A percentile compares a stretch with the other conserved stretches of the same genome.
These are phyloP conservation scores for Diabrotica virgifera DNA, from an alignment of 1,140 invertebrate species.

Conservation along the genomic window DNA sequence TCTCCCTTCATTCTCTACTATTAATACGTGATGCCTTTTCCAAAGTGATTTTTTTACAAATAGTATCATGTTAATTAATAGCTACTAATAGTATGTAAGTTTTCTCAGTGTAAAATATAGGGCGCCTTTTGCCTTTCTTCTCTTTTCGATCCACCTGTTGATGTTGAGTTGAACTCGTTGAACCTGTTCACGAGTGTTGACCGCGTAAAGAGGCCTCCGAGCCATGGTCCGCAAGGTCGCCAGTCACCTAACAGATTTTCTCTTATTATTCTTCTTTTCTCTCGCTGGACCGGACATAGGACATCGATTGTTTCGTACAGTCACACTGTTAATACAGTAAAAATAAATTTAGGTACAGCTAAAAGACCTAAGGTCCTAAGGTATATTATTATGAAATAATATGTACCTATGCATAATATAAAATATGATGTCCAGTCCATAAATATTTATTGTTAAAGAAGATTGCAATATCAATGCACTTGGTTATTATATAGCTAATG, in stretches of 20 bases:
- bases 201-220: constrained; percentile 1
- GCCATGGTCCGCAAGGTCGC: constrained; percentile 1
- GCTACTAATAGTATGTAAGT: neutral
- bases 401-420: too few relatives aligned
- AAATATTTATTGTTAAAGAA: too few relatives aligned
- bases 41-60: too few relatives aligned
- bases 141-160: neutral
- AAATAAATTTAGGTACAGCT: too few relatives aligned
- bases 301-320: neutral
- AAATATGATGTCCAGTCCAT: too few relatives aligned
- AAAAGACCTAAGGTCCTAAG: too few relatives aligned
- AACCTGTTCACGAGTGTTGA: constrained; percentile 1
- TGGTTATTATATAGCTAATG: too few relatives aligned
- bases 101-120: neutral
- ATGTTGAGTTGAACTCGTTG: constrained; percentile 2
- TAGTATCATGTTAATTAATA: too few relatives aligned
- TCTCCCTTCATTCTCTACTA: too few relatives aligned
- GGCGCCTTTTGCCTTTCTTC: neutral
- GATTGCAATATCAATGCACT: too few relatives aligned
- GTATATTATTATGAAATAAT: too few relatives aligned
- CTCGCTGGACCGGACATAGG: neutral
- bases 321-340: neutral
- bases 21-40: too few relatives aligned
- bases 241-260: neutral
- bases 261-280: neutral